A percentile compares a stretch with the other conserved stretches of the same genome.
phyloP scores from a whole-genome alignment of 2,888 invertebrate genomes.

The Ernsta delagoae region DNA sequence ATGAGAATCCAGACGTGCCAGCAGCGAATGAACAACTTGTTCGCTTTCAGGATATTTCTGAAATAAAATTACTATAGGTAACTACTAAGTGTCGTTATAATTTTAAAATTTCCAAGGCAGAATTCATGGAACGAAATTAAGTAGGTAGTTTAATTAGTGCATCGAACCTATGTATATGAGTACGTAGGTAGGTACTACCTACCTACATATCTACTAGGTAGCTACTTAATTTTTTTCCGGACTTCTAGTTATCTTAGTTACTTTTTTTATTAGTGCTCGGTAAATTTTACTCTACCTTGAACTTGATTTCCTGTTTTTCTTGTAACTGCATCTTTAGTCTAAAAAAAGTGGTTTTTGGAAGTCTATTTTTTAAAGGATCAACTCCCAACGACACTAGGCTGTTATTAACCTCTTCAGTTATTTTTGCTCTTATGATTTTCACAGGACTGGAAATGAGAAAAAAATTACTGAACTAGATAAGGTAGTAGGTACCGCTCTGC shows the following conservation, averaged over 20 bases:
- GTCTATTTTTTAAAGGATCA: constrained; percentile 85
- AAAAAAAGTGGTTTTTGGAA: constrained; percentile 82
- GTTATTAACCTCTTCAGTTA: constrained; percentile 79
- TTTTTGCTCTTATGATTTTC: constrained; percentile 72
- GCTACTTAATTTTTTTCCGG: no score
- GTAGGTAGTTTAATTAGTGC: no score
- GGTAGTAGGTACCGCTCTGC: no score
- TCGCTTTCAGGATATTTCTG: constrained; percentile 80
- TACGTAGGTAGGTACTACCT: no score
- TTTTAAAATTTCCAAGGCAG: no score
- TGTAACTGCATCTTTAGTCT: constrained; percentile 84
- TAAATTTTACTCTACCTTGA: constrained; percentile 61
- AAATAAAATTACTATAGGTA: constrained; percentile 44
- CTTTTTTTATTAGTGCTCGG: neutral
- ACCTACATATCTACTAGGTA: no score
- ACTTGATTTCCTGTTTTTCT: constrained; percentile 82
- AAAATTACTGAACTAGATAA: neutral
- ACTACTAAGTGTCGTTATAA: no score
- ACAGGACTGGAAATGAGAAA: constrained; percentile 60
- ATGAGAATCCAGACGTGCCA: constrained; percentile 73
- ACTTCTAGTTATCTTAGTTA: neutral
- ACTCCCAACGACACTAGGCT: constrained; percentile 86
- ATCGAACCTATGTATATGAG: no score
- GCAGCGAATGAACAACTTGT: constrained; percentile 72
- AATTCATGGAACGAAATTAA: no score